These are phyloP conservation scores for Drosophila insularis DNA, from an alignment of 1,140 invertebrate genomes.

Conservation along the genomic window DNA sequence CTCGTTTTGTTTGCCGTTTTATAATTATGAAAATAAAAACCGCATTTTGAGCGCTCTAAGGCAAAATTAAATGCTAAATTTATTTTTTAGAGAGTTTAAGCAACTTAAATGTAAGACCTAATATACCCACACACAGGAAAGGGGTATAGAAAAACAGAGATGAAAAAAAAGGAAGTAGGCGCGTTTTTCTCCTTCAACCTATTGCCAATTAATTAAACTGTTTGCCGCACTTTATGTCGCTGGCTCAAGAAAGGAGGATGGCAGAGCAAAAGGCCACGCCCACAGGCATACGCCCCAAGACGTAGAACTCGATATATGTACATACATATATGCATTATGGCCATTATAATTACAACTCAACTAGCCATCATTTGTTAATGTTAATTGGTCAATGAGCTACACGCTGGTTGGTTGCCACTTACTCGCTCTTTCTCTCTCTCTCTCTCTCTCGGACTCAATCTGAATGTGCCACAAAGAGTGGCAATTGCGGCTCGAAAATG, in stretches of 20 bases:
- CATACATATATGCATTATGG: conserved; percentile 69
- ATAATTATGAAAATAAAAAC: too few relatives aligned
- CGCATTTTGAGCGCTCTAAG: too few relatives aligned
- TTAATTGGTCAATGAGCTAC: conserved; percentile 77
- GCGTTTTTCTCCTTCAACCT: conserved; percentile 22
- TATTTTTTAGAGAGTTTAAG: too few relatives aligned
- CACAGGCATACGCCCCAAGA: conserved; percentile 36
- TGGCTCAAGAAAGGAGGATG: not conserved
- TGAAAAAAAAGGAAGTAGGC: conserved; percentile 41
- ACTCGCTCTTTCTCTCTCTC: conserved; percentile 17
- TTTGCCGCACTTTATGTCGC: conserved; percentile 17
- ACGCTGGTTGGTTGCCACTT: not conserved
- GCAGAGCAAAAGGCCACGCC: not conserved
- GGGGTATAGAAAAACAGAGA: not conserved
- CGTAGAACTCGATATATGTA: conserved; percentile 49
- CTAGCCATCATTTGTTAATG: conserved; percentile 80
- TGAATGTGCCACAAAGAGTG: not conserved
- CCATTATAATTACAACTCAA: conserved; percentile 73
- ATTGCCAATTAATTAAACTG: conserved; percentile 52
- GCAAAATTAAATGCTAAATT: too few relatives aligned
- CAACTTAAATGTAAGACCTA: too few relatives aligned
- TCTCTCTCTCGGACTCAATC: not conserved
- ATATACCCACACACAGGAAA: not conserved
- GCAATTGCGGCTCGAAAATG: conserved; percentile 10
- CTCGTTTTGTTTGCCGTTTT: too few relatives aligned